Evolutionary conservation across 2,888 invertebrate species (phyloP).

Genomic region (Tribolium freemani): DNA sequence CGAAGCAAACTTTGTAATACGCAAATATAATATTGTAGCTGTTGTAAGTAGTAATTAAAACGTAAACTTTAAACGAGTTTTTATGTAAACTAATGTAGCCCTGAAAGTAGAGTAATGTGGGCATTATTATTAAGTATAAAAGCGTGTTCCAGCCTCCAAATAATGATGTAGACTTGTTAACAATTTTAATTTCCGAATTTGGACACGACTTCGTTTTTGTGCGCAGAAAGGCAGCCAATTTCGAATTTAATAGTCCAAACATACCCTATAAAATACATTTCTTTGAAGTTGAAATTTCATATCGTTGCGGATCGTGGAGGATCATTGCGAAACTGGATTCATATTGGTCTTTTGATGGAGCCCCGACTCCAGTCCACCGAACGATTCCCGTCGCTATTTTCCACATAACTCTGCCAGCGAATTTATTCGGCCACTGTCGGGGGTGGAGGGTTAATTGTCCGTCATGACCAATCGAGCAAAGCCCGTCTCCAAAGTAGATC

Average conservation of each 20-base stretch:
- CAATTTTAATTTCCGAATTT: neutral
- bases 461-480: constrained; percentile 45
- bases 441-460: constrained; percentile 48
- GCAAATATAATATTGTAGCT: neutral
- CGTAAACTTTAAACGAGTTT: neutral
- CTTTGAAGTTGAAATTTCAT: constrained; percentile 49
- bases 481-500: constrained; percentile 16
- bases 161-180: neutral
- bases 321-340: constrained; percentile 47
- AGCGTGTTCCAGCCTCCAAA: neutral
- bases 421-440: constrained; percentile 35
- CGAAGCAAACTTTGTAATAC: neutral
- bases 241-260: constrained; percentile 49
- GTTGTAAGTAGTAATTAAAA: neutral
- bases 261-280: constrained; percentile 42
- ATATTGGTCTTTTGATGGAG: constrained; percentile 50
- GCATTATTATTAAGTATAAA: neutral
- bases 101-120: neutral
- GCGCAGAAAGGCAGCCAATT: constrained; percentile 44
- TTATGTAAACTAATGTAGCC: neutral
- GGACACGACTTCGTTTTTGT: neutral
- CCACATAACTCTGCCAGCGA: constrained; percentile 1
- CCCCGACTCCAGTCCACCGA: constrained; percentile 38
- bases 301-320: constrained; percentile 44
- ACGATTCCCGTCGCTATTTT: constrained; percentile 3